These are phyloP conservation scores for Genyomyrus donnyi DNA, from an alignment of 2,113 vertebrate genomes.

Conservation along the genomic window DNA sequence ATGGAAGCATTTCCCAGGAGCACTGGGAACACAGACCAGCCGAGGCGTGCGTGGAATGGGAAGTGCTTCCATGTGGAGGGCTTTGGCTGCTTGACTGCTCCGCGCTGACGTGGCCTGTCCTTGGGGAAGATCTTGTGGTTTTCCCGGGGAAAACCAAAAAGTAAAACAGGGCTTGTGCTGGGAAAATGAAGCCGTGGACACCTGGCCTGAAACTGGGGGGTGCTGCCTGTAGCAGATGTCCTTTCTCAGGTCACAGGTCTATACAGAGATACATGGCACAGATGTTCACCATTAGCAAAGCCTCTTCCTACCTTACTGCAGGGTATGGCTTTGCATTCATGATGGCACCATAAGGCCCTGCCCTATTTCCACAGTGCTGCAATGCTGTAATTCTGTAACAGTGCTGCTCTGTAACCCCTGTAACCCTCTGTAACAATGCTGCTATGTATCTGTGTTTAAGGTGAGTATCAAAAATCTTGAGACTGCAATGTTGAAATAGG, in stretches of 20 bases:
- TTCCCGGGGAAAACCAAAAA: not conserved
- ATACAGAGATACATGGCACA: conserved; percentile 31
- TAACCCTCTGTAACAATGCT: not conserved
- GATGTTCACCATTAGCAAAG: conserved; percentile 50
- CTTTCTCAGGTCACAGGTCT: conserved; percentile 22
- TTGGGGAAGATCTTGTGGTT: not conserved
- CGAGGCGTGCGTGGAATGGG: not conserved
- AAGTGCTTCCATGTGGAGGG: conserved; percentile 8
- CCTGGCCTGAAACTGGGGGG: not conserved
- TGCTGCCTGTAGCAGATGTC: conserved; percentile 36
- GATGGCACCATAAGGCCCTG: not conserved
- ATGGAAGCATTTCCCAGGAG: conserved; percentile 9
- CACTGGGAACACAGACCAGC: not conserved
- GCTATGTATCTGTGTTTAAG: not conserved
- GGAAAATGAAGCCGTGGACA: not conserved
- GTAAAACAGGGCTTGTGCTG: not conserved
- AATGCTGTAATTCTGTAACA: not conserved
- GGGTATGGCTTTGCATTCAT: not conserved
- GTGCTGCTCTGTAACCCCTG: not conserved
- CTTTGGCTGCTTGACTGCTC: not conserved
- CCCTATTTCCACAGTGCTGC: not conserved
- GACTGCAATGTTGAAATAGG: not conserved
- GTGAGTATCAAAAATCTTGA: not conserved
- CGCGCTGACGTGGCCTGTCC: not conserved
- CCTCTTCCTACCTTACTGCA: conserved; percentile 16